Conservation (phyloP, 2,113 vertebrate species). For the Pedionomus torquatus region DNA sequence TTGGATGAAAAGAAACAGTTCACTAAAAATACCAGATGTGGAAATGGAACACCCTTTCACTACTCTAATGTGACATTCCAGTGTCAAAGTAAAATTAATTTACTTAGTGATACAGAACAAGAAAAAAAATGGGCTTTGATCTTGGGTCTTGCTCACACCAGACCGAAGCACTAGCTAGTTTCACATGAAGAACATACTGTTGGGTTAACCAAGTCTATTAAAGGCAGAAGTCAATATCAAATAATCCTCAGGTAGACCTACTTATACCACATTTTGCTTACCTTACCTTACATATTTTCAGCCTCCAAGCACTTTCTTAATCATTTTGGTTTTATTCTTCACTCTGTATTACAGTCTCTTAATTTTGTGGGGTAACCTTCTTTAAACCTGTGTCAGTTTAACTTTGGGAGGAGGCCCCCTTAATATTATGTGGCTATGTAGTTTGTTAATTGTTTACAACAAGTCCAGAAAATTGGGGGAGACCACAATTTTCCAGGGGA, state of each 20-base stretch:
- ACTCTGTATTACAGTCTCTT: neutral
- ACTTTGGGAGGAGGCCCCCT: neutral
- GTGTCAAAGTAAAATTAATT: neutral
- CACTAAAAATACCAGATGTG: neutral
- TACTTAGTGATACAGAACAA: neutral
- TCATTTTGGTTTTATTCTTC: neutral
- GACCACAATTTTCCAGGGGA: too few relatives aligned
- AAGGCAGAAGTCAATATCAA: neutral
- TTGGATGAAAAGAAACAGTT: neutral
- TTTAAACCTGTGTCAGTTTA: neutral
- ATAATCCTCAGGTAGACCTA: neutral
- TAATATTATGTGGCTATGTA: fast-evolving
- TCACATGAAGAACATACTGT: neutral
- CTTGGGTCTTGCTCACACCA: neutral
- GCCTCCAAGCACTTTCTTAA: neutral
- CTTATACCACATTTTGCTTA: neutral
- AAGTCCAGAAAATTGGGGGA: neutral
- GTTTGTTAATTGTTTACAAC: neutral
- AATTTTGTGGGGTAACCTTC: fast-evolving
- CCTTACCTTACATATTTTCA: neutral
- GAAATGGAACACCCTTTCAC: neutral
- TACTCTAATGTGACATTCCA: neutral
- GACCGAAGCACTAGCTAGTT: neutral
- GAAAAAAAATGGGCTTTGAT: neutral
- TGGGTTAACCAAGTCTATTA: neutral